Base-by-base conservation (phyloP, 2,113 vertebrate genomes). In the Hemicordylus capensis region DNA sequence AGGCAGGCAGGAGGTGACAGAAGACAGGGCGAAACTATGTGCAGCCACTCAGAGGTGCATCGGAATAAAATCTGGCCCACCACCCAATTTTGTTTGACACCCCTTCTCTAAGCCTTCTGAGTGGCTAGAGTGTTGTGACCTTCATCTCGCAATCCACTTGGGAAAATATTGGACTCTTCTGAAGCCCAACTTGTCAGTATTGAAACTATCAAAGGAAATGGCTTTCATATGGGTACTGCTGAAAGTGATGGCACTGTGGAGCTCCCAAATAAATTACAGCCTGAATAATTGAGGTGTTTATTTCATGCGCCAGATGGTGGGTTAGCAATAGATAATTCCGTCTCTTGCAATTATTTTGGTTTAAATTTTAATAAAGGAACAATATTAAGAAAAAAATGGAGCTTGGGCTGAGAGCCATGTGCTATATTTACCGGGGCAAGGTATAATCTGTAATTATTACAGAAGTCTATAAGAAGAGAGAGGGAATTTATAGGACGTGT, bases 301-400 rank as follows among this genome's bases (percentile, higher is more conserved):
- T 92, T 92, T 93, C 83, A 76, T 87, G 67, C 83, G 90, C 75
- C 93, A 93, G 90, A 93, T 94, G 93, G 91, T 85, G 83, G 44
- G 80, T 86, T 69, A 77, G 42, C 66, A 84, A 78, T 70, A 90
- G 93, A 81, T 90, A 81, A 94, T 90, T 90, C 69, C 81, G 59
- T 92, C 85, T 19, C 8, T 22, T 88, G 83, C 87, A 92, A 93
- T 93, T 93, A 93, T 90, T 93, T 89, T 88, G 56, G 81, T 67
- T 70, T 85, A 75, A 91, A 88, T 89, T 88, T 91, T 91, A 77
- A 77, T 77, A 87, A 87, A 87, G 72, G 67, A 85, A 42, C 9
- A 46, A 76, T 94, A 90, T 82, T 42, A 64, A 76, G n/a, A 67
- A 87, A 69, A 76, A 88, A 89, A 83, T 88, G 14, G 20, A 2